A percentile compares a stretch with the other conserved stretches of the same genome.
phyloP scores from a whole-genome alignment of 1,140 invertebrate species.

The Antheraea mylitta region DNA sequence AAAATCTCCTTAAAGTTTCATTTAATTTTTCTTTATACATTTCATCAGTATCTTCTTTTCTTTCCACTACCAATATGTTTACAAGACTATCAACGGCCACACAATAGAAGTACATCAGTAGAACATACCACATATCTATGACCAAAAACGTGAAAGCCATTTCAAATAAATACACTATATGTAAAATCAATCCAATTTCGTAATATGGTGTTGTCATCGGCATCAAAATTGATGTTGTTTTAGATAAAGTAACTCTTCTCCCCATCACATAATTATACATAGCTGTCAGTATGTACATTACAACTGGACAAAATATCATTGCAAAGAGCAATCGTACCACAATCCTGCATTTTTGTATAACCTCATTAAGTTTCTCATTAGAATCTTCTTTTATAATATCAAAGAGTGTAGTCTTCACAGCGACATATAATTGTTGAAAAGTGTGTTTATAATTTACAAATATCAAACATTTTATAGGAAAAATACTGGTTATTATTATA shows the following conservation, averaged over 20 bases:
- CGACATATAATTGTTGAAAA: conserved; percentile 44
- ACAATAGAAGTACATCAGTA: conserved; percentile 50
- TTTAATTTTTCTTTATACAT: conserved; percentile 29
- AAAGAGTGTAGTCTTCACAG: conserved; percentile 43
- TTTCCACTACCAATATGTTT: conserved; percentile 33
- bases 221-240: conserved; percentile 49
- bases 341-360: conserved; percentile 32
- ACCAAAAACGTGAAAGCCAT: conserved; percentile 41
- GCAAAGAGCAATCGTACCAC: conserved; percentile 36
- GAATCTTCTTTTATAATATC: conserved; percentile 33
- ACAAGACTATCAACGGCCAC: conserved; percentile 36
- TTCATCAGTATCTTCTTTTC: conserved; percentile 34
- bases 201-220: conserved; percentile 51
- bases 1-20: conserved; percentile 39
- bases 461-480: conserved; percentile 45
- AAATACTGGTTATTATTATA: conserved; percentile 43
- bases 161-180: conserved; percentile 47
- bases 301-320: conserved; percentile 37
- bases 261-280: conserved; percentile 49
- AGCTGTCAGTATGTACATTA: conserved; percentile 42
- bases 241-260: conserved; percentile 40
- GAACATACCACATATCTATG: conserved; percentile 59
- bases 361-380: conserved; percentile 16
- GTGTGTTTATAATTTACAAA: conserved; percentile 40
- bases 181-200: conserved; percentile 51